Percentiles rank a stretch among this genome's conserved stretches.
phyloP scores from a whole-genome alignment of 1,140 invertebrate species.

The Ganaspis sp. region DNA sequence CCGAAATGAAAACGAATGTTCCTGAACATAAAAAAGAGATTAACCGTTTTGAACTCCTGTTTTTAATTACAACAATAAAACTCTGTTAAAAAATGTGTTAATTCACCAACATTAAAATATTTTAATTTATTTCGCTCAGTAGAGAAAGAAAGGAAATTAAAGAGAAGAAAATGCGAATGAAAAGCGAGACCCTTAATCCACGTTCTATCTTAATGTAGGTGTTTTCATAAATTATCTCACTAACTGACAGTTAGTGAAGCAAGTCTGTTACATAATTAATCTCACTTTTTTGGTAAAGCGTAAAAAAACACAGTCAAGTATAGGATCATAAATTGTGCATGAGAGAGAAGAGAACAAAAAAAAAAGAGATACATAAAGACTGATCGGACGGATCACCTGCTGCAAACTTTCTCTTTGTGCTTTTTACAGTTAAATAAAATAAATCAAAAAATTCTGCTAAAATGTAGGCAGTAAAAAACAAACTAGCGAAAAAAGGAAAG shows the following conservation, averaged over 20 bases:
- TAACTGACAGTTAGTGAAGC: not conserved
- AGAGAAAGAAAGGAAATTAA: not conserved
- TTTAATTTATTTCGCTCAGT: not conserved
- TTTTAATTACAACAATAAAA: no score
- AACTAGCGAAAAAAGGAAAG: constrained; percentile 1
- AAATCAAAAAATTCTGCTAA: not conserved
- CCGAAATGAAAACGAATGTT: no score
- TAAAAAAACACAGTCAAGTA: constrained; percentile 29
- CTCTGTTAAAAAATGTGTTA: no score
- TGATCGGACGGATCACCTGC: constrained; percentile 2
- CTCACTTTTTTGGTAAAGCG: constrained; percentile 30
- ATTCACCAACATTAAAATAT: no score
- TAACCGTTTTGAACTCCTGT: no score
- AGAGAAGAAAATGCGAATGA: not conserved
- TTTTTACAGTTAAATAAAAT: constrained; percentile 11
- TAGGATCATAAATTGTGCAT: constrained; percentile 24
- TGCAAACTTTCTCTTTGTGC: not conserved
- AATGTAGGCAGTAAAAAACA: not conserved
- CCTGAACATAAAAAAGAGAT: no score
- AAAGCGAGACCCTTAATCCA: not conserved
- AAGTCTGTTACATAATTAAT: constrained; percentile 24
- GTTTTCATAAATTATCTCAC: constrained; percentile 19
- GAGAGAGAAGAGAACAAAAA: constrained; percentile 1
- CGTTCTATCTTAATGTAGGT: not conserved
- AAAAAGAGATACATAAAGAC: not conserved